These are phyloP conservation scores for Tapera naevia DNA, from an alignment of 2,797 vertebrate genomes.

Conservation along the genomic window DNA sequence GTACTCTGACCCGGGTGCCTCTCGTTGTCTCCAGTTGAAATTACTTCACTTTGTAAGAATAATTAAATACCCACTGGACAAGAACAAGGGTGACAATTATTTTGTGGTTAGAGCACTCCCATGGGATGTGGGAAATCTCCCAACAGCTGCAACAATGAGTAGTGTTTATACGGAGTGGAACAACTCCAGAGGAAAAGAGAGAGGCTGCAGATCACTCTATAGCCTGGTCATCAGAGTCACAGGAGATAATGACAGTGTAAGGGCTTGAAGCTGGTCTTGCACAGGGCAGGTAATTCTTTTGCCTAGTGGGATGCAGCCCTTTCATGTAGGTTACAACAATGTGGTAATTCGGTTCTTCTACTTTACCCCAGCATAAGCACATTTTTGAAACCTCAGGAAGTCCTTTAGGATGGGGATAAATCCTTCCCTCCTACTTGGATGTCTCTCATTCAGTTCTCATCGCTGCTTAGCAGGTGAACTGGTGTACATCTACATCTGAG, in stretches of 20 bases:
- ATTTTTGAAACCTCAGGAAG: neutral
- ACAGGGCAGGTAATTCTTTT: constrained; percentile 11
- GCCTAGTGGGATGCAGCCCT: neutral
- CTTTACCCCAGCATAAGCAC: neutral
- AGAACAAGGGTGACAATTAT: constrained; percentile 49
- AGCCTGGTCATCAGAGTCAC: neutral
- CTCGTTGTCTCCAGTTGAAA: constrained; percentile 41
- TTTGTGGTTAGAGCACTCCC: constrained; percentile 6
- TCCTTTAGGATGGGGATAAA: neutral
- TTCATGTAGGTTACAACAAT: constrained; percentile 1
- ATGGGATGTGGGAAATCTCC: constrained; percentile 34
- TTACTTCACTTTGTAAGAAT: constrained; percentile 48
- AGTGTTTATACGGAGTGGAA: neutral
- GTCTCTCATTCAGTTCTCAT: neutral
- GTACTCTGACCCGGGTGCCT: constrained; percentile 22
- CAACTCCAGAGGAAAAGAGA: neutral
- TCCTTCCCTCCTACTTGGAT: neutral
- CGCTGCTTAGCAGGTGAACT: neutral
- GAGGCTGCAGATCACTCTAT: neutral
- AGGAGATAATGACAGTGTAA: neutral
- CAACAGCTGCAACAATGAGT: constrained; percentile 2
- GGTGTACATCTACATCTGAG: neutral
- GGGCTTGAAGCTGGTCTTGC: neutral
- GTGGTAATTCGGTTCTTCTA: neutral
- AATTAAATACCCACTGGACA: constrained; percentile 53